Conservation (phyloP, 2,888 invertebrate genomes). For the Acanthacorydalis orientalis region DNA sequence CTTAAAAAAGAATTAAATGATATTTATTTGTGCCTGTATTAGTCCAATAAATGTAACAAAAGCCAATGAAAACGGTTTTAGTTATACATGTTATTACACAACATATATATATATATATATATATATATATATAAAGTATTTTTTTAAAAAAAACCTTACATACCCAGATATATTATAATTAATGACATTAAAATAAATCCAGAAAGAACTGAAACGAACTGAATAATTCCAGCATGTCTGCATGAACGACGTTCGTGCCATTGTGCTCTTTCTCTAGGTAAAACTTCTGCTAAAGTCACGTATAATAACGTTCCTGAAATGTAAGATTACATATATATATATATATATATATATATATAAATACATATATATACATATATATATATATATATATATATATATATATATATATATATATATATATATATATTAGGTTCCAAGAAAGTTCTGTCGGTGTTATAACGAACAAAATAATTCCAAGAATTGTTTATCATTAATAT, state of each 20-base stretch:
- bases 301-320: conserved; percentile 48
- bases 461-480: too few species aligned
- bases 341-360: conserved; percentile 1
- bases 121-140: too few species aligned
- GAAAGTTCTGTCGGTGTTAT: too few species aligned
- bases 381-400: conserved; percentile 1
- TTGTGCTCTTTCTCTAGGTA: conserved; percentile 56
- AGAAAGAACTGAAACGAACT: conserved; percentile 37
- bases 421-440: too few species aligned
- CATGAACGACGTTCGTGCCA: conserved; percentile 47
- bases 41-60: too few species aligned
- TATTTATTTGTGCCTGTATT: too few species aligned
- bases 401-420: neutral
- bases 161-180: conserved; percentile 42
- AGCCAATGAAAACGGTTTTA: too few species aligned
- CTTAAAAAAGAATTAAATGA: too few species aligned
- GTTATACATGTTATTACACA: too few species aligned
- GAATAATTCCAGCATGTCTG: conserved; percentile 31
- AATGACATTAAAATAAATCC: conserved; percentile 49
- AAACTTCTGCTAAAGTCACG: conserved; percentile 59
- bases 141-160: conserved; percentile 29
- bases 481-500: too few species aligned
- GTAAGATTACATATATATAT: conserved; percentile 16
- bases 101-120: neutral
- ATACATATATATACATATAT: neutral